A percentile compares a stretch with the other conserved stretches of the same genome.
These are phyloP conservation scores for Felis chaus DNA, from an alignment of 2,113 vertebrate genomes.

Conservation along the genomic window DNA sequence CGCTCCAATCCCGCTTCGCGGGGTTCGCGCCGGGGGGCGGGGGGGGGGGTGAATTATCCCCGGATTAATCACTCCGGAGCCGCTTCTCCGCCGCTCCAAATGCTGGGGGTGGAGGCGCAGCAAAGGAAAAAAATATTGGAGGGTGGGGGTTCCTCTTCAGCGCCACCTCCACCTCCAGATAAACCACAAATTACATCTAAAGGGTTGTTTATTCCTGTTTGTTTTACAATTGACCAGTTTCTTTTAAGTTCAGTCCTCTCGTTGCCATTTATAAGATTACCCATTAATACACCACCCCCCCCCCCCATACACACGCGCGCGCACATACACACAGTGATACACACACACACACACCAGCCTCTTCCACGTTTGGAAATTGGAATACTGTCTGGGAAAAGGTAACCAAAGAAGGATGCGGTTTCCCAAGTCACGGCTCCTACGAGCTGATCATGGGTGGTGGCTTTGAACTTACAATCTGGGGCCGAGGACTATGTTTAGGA, in stretches of 20 bases:
- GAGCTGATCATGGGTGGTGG: constrained; percentile 27
- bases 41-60: constrained; percentile 77
- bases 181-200: constrained; percentile 72
- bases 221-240: constrained; percentile 78
- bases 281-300: constrained; percentile 42
- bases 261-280: constrained; percentile 54
- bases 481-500: neutral
- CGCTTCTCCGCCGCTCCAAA: constrained; percentile 73
- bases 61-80: constrained; percentile 81
- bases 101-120: constrained; percentile 70
- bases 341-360: constrained; percentile 21
- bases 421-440: neutral
- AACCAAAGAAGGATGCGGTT: constrained; percentile 45
- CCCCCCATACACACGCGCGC: neutral
- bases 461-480: constrained; percentile 66
- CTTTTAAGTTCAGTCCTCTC: constrained; percentile 74
- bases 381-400: constrained; percentile 72
- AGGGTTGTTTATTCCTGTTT: constrained; percentile 78
- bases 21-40: constrained; percentile 78
- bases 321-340: constrained; percentile 21
- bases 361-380: constrained; percentile 61
- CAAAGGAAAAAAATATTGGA: constrained; percentile 52
- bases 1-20: constrained; percentile 81
- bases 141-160: constrained; percentile 52
- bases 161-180: constrained; percentile 68